Conservation (phyloP, 92 coral and sea anemone species). For the Scolanthus callimorphus region DNA sequence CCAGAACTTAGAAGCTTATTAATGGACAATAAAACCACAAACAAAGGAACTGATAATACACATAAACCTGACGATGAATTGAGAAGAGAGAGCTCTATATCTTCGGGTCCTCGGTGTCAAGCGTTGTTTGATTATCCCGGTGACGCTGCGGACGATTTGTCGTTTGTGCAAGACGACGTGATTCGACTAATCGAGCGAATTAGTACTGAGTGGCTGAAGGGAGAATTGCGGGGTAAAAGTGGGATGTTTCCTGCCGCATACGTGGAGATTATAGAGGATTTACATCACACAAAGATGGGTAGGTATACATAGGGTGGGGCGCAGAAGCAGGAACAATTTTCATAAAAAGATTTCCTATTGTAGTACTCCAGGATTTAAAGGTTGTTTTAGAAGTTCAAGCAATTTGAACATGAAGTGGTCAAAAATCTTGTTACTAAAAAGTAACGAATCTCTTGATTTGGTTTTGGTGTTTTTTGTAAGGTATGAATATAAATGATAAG, state of each 20-base stretch:
- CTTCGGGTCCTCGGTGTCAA: slow-evolving; percentile 43
- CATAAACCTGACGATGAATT: background rate
- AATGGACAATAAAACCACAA: slow-evolving; percentile 2
- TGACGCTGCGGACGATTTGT: slow-evolving; percentile 61
- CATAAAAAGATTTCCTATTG: too few relatives aligned
- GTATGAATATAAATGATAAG: too few relatives aligned
- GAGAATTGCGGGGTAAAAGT: slow-evolving; percentile 50
- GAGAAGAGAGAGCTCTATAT: background rate
- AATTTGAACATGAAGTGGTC: too few relatives aligned
- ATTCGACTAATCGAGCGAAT: slow-evolving; percentile 61
- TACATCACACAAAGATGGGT: too few relatives aligned
- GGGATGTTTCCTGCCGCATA: slow-evolving; percentile 92
- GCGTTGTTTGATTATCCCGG: slow-evolving; percentile 74
- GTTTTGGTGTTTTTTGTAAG: too few relatives aligned
- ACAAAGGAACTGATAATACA: background rate
- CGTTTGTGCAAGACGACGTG: slow-evolving; percentile 59
- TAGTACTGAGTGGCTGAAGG: slow-evolving; percentile 84
- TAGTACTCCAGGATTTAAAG: too few relatives aligned
- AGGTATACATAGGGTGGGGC: too few relatives aligned
- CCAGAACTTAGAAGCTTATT: slow-evolving; percentile 29
- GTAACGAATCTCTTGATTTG: too few relatives aligned
- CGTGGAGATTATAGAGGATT: slow-evolving; percentile 67
- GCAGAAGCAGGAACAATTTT: too few relatives aligned
- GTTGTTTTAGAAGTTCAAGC: too few relatives aligned
- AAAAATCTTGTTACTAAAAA: too few relatives aligned